Conservation (phyloP, 1,140 invertebrate species). For the Stratiolaelaps scimitus region DNA sequence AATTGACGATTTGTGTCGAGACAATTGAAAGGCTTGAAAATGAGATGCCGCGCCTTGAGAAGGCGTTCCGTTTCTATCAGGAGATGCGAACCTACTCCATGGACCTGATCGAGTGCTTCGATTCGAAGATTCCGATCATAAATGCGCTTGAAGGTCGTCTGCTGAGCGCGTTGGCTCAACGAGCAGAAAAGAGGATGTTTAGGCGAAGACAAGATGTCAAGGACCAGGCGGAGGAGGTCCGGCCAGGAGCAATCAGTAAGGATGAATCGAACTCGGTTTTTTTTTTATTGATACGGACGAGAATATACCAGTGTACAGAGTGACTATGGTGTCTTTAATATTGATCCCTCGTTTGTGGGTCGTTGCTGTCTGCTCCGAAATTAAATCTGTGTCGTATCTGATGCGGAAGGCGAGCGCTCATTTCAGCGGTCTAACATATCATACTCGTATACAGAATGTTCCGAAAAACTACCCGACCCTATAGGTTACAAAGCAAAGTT, state of each 20-base stretch:
- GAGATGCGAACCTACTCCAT: slow-evolving; percentile 86
- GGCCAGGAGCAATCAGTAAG: slow-evolving; percentile 18
- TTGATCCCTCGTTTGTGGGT: no score
- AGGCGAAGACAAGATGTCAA: slow-evolving; percentile 71
- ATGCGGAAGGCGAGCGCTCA: no score
- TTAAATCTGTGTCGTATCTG: no score
- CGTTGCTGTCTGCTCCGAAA: no score
- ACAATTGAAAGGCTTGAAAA: slow-evolving; percentile 51
- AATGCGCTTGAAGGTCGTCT: slow-evolving; percentile 53
- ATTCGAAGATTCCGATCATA: slow-evolving; percentile 46
- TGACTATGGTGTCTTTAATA: no score
- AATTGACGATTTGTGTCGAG: slow-evolving; percentile 50
- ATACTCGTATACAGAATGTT: no score
- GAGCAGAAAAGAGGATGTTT: slow-evolving; percentile 59
- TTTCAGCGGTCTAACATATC: no score
- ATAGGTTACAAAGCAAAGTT: no score
- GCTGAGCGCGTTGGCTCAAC: slow-evolving; percentile 55
- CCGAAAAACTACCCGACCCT: no score
- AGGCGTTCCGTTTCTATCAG: slow-evolving; percentile 80
- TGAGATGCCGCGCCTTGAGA: slow-evolving; percentile 54
- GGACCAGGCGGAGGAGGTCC: slow-evolving; percentile 74
- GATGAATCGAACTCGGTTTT: no score
- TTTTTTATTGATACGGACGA: no score
- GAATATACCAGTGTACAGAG: no score
- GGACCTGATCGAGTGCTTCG: slow-evolving; percentile 90